Evolutionary conservation across 2,888 invertebrate species (phyloP).

Genomic region (Drosophila bunnanda): DNA sequence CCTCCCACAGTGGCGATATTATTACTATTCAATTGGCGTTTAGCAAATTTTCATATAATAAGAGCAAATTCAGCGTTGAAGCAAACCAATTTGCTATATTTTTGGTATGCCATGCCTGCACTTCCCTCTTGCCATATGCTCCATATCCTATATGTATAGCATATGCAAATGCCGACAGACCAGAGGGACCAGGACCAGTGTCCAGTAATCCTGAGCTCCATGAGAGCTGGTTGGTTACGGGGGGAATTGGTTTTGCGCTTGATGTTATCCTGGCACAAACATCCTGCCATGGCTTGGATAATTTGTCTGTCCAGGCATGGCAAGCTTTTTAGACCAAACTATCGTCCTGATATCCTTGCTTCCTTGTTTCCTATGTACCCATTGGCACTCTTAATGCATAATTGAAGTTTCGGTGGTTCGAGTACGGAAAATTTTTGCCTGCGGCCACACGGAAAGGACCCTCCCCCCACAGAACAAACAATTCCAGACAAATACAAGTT

Average conservation of each 20-base stretch:
- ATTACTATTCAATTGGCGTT: constrained; percentile 29
- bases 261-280: constrained; percentile 14
- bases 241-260: constrained; percentile 12
- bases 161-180: constrained; percentile 4
- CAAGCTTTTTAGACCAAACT: constrained; percentile 7
- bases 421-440: constrained; percentile 4
- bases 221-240: background rate
- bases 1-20: background rate
- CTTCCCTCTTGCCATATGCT: background rate
- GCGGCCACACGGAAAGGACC: background rate
- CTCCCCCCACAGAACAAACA: background rate
- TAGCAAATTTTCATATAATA: constrained; percentile 59
- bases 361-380: constrained; percentile 2
- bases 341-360: background rate
- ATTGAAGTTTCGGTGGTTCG: constrained; percentile 42
- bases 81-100: constrained; percentile 12
- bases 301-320: constrained; percentile 9
- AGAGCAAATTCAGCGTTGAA: constrained; percentile 13
- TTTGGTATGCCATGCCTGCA: constrained; percentile 1
- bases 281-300: constrained; percentile 12
- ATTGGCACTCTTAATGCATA: constrained; percentile 45
- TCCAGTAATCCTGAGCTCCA: constrained; percentile 2
- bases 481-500: constrained; percentile 14
- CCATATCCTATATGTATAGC: background rate
- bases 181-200: constrained; percentile 2